Percentiles rank a stretch among this genome's conserved stretches.
These are phyloP conservation scores for Struthio camelus DNA, from an alignment of 2,113 vertebrate species.

Conservation along the genomic window DNA sequence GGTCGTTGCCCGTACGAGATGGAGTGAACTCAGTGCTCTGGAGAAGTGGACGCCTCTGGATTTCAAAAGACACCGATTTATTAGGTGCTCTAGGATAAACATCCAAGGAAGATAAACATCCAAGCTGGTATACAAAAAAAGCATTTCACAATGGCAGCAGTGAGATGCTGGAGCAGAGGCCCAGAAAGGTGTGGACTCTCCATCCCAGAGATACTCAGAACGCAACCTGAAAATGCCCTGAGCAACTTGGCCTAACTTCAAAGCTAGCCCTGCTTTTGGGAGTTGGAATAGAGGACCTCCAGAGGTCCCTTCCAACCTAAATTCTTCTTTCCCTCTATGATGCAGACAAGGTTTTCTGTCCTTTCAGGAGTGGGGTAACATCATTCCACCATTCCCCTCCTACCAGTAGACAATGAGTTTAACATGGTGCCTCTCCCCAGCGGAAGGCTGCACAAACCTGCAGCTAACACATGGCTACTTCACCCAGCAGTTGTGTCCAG, in stretches of 20 bases:
- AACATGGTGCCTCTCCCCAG: neutral
- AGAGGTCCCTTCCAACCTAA: neutral
- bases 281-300: neutral
- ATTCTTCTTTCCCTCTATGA: neutral
- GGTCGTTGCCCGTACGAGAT: neutral
- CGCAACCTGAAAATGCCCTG: neutral
- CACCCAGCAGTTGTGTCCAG: neutral
- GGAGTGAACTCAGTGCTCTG: neutral
- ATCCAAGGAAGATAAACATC: neutral
- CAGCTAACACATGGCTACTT: neutral
- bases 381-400: neutral
- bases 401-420: neutral
- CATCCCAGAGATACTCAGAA: neutral
- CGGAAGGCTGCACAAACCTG: neutral
- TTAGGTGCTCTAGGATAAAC: neutral
- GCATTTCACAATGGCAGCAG: neutral
- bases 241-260: neutral
- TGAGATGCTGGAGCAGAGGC: neutral
- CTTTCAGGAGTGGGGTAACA: neutral
- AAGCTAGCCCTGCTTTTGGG: neutral
- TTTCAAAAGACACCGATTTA: neutral
- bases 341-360: neutral
- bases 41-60: neutral
- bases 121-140: neutral
- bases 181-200: neutral